Evolutionary conservation across 2,888 invertebrate genomes (phyloP), one percentile per base, ranked within the genome.

Genomic region (Pheosia tremula): DNA sequence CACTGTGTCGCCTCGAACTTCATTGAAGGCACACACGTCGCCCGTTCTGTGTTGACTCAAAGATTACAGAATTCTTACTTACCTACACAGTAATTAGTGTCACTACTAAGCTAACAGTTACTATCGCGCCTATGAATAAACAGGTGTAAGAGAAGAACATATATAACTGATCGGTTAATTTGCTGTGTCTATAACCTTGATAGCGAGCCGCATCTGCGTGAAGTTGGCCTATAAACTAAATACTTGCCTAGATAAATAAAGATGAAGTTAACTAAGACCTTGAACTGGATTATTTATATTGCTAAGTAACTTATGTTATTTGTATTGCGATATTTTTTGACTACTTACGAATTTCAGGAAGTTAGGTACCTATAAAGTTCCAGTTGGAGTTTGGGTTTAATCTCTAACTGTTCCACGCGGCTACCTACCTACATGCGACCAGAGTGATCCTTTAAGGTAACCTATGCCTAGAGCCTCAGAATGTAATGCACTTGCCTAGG

Each of bases 181-280:
- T 11, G 24, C 38, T 53, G 53, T 53, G 24, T 24, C 24, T 24
- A 11, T 37, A 37, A 53, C 36, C 53, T 53, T 9, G 53, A 11
- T 24, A 2, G 13, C n/a, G 50, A 8, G 5, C 37, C 11, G 10
- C 53, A 37, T 11, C 37, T 53, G 53, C 53, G 37, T 53, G 53
- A 53, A 53, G 53, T 37, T 53, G 11, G 37, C 38, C 0, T 3
- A 53, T 37, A 37, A 38, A 36, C 24, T 53, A 53, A 36, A 37
- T 10, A 50, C 24, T 13, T 24, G n/a, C 24, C 8, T 9, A 38
- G 7, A 10, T 53, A 11, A 53, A 53, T 53, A 53, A 55, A 39
- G 5, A 13, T 55, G 55, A 55, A 41, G 55, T 55, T 55, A 55
- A 39, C 7, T 10, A 1, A 53, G 53, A 37, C 55, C 55, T 55